These are phyloP conservation scores for Pseudomyrmex cubaensis DNA, from an alignment of 1,140 invertebrate genomes.

Conservation along the genomic window DNA sequence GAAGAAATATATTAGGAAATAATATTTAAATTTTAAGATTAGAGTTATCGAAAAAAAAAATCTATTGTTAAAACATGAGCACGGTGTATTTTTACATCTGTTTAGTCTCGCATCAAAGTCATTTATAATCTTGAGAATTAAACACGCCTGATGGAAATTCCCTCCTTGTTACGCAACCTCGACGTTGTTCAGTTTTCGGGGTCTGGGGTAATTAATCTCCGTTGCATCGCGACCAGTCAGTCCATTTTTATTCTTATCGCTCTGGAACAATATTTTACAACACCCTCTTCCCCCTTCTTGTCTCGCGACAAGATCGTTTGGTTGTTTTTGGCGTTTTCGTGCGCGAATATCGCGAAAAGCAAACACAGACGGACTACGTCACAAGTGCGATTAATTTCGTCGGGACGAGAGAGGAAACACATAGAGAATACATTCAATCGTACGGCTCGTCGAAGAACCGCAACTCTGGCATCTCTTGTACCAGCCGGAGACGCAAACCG, in stretches of 20 bases:
- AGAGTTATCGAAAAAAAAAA: too few relatives aligned
- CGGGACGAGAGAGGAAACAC: background rate
- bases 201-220: constrained; percentile 52
- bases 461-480: constrained; percentile 4
- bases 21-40: too few relatives aligned
- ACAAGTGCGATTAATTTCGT: constrained; percentile 46
- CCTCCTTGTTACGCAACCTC: constrained; percentile 40
- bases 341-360: constrained; percentile 15
- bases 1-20: too few relatives aligned
- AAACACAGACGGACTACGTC: background rate
- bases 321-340: constrained; percentile 29
- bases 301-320: constrained; percentile 21
- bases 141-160: constrained; percentile 29
- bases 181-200: constrained; percentile 25
- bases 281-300: background rate
- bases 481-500: background rate
- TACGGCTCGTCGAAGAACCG: constrained; percentile 25
- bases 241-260: constrained; percentile 42
- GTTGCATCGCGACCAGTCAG: constrained; percentile 31
- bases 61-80: too few relatives aligned
- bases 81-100: background rate
- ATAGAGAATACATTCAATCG: constrained; percentile 46
- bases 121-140: constrained; percentile 45
- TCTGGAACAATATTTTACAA: constrained; percentile 42
- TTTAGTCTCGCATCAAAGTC: constrained; percentile 21